Base-by-base conservation (phyloP, 1,140 invertebrate species). In the Luehdorfia chinensis region DNA sequence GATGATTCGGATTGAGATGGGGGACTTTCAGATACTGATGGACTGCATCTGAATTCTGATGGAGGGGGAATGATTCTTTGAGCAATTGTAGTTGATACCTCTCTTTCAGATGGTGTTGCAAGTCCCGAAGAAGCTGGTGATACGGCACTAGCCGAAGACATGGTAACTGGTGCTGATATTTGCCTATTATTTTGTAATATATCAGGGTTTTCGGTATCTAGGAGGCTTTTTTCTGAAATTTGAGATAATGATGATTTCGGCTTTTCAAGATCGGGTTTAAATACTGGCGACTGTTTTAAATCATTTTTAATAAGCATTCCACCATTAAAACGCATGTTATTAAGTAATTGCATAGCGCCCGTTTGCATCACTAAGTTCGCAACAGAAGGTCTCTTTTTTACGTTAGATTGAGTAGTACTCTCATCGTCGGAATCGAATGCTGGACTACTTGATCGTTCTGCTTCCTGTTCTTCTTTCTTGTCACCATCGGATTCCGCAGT, bases 381-480 rank as follows among this genome's bases (percentile, higher is more conserved):
- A 4, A 92, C 77, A 0, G 90, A 91, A 2, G 89, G 90, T 33
- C 89, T 87, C 59, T 89, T 89, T 63, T 91, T 91, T 7, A 84
- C 75, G 37, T 88, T 73, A 6, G 68, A 79, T 23, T 83, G 66
- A 36, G 84, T 70, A 54, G 88, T 81, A 51, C 93, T 95, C 51
- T 96, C 94, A 32, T 98, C 96, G 79, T 98, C 97, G 0, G 97
- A 98, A 55, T 98, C 97, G 79, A 98, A 98, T 0, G 95, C 95
- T 0, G 97, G 96, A 74, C 96, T 97, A 66, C 96, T 97, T 0
- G 96, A 98, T 16, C 96, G 88, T 78, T 99, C 96, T 5, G 95
- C 94, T 76, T 94, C 94, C 66, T 87, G 52, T 63, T 87, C 65
- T 80, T 88, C 43, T 77, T 83, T 87, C 72, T 88, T 77, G 62